Evolutionary conservation across 2,113 vertebrate species (phyloP).

Genomic region (Leiothrix lutea): DNA sequence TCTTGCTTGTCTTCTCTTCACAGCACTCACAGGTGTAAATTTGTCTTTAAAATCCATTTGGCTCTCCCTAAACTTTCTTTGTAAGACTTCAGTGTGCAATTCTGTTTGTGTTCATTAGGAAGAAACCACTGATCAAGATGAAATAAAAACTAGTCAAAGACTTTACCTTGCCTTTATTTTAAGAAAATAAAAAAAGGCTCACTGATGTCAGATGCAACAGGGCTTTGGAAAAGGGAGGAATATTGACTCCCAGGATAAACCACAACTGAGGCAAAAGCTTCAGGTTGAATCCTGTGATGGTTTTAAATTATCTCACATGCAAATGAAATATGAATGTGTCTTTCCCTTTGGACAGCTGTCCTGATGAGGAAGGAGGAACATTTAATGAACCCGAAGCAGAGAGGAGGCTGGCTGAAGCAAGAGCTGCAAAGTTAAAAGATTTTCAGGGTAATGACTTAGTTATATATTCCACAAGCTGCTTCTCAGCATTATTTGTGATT

Average conservation of each 20-base stretch:
- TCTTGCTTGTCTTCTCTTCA: neutral
- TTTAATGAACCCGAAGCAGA: conserved; percentile 84
- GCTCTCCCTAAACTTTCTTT: neutral
- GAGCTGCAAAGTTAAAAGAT: conserved; percentile 78
- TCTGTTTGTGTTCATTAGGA: neutral
- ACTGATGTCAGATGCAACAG: neutral
- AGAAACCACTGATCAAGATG: neutral
- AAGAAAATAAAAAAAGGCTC: neutral
- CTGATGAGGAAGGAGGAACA: conserved; percentile 82
- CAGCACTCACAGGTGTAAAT: neutral
- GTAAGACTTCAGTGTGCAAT: neutral
- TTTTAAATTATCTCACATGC: neutral
- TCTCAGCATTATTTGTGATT: neutral
- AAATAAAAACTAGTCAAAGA: neutral
- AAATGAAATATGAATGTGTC: neutral
- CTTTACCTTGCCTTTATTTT: neutral
- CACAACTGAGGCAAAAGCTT: neutral
- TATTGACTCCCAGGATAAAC: neutral
- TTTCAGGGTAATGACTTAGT: conserved; percentile 83
- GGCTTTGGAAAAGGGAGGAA: neutral
- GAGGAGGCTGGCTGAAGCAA: conserved; percentile 62
- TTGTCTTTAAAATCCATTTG: neutral
- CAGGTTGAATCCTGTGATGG: neutral
- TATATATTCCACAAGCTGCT: neutral
- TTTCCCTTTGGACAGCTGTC: conserved; percentile 76